phyloP scores from a whole-genome alignment of 2,113 vertebrate species.

The Phaethornis superciliosus region DNA sequence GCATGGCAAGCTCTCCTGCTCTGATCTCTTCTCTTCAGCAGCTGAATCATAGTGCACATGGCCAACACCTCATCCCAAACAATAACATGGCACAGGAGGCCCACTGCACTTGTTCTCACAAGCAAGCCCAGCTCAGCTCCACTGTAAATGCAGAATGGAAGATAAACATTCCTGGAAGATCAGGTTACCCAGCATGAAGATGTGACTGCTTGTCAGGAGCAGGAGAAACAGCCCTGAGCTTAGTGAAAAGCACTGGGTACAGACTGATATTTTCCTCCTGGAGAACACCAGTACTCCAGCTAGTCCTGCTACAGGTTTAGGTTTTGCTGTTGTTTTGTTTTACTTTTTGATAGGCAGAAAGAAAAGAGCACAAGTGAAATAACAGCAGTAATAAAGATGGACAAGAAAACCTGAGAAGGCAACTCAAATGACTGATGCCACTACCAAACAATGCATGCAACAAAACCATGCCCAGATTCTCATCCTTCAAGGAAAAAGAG shows the following conservation, averaged over 20 bases:
- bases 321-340: background rate
- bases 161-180: slow-evolving; percentile 1
- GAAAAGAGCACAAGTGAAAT: slow-evolving; percentile 7
- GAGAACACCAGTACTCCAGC: background rate
- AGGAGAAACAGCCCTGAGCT: background rate
- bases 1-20: background rate
- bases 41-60: background rate
- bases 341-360: slow-evolving; percentile 7
- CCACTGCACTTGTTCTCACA: background rate
- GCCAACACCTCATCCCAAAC: background rate
- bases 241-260: background rate
- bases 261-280: background rate
- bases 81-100: background rate
- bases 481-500: background rate
- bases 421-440: background rate
- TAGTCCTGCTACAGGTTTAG: background rate
- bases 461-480: background rate
- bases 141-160: background rate
- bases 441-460: rapidly evolving
- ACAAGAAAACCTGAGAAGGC: background rate
- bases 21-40: background rate
- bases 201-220: slow-evolving; percentile 4
- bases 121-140: background rate
- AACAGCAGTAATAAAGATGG: background rate
- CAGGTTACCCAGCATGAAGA: background rate